Evolutionary conservation across 2,113 vertebrate genomes (phyloP).

Genomic region (Leptobrachium ailaonicum): DNA sequence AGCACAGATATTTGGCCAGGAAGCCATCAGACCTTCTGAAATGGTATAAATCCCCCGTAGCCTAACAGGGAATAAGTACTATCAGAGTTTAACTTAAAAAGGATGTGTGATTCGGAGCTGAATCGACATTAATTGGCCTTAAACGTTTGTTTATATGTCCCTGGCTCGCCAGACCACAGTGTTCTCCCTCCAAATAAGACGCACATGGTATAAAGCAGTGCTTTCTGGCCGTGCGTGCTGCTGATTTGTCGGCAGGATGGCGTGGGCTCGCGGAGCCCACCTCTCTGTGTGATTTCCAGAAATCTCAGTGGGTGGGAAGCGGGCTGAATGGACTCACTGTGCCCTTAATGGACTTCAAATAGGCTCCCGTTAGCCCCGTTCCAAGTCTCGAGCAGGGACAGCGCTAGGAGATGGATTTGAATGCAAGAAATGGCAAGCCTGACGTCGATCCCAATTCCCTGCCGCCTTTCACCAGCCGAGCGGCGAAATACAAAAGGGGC

Average conservation of each 20-base stretch:
- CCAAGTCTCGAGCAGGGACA: conserved; percentile 31
- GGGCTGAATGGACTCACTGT: conserved; percentile 31
- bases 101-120: neutral
- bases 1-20: no score
- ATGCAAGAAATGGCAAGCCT: conserved; percentile 32
- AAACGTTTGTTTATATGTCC: conserved; percentile 5
- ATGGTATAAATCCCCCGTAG: no score
- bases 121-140: neutral
- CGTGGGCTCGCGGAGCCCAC: conserved; percentile 13
- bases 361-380: conserved; percentile 39
- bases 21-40: no score
- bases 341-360: conserved; percentile 39
- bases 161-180: neutral
- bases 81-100: no score
- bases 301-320: conserved; percentile 35
- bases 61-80: no score
- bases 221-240: conserved; percentile 13
- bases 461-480: conserved; percentile 25
- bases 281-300: conserved; percentile 34
- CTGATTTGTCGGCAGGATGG: conserved; percentile 26
- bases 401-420: conserved; percentile 27
- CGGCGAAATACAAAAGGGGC: conserved; percentile 27
- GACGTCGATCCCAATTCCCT: neutral
- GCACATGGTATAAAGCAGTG: neutral
- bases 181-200: neutral